A percentile compares a stretch with the other conserved stretches of the same genome.
phyloP scores from a whole-genome alignment of 2,888 invertebrate genomes.

The Drosophila helvetica region DNA sequence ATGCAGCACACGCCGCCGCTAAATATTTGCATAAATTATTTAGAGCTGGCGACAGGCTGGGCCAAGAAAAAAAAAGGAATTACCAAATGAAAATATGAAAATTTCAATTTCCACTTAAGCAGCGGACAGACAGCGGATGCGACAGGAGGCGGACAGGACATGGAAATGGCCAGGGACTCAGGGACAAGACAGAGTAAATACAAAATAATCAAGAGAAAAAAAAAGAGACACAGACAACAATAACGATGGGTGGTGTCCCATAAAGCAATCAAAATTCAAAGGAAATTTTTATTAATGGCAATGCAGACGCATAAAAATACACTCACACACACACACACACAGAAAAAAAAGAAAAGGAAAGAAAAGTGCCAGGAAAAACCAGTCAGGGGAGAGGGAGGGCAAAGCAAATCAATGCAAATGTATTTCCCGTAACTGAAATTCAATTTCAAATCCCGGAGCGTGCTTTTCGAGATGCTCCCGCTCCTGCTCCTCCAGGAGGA shows the following conservation, averaged over 20 bases:
- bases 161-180: slow-evolving; percentile 1
- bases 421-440: slow-evolving; percentile 77
- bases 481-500: not conserved
- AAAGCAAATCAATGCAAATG: slow-evolving; percentile 77
- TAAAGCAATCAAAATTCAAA: slow-evolving; percentile 80
- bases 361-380: not conserved
- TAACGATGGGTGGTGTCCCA: slow-evolving; percentile 43
- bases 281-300: slow-evolving; percentile 80
- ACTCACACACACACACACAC: slow-evolving; percentile 40
- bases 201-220: slow-evolving; percentile 69
- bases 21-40: slow-evolving; percentile 76
- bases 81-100: slow-evolving; percentile 75
- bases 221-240: slow-evolving; percentile 52
- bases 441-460: slow-evolving; percentile 72
- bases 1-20: slow-evolving; percentile 59
- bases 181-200: slow-evolving; percentile 70
- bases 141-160: slow-evolving; percentile 11
- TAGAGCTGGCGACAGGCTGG: slow-evolving; percentile 51
- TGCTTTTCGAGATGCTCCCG: not conserved
- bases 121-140: slow-evolving; percentile 16
- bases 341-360: not conserved
- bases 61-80: slow-evolving; percentile 57
- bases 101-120: slow-evolving; percentile 73
- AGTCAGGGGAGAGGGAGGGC: not conserved
- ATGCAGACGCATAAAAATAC: slow-evolving; percentile 73